These are phyloP conservation scores for Leptodactylus fallax DNA, from an alignment of 2,797 vertebrate genomes.

Conservation along the genomic window DNA sequence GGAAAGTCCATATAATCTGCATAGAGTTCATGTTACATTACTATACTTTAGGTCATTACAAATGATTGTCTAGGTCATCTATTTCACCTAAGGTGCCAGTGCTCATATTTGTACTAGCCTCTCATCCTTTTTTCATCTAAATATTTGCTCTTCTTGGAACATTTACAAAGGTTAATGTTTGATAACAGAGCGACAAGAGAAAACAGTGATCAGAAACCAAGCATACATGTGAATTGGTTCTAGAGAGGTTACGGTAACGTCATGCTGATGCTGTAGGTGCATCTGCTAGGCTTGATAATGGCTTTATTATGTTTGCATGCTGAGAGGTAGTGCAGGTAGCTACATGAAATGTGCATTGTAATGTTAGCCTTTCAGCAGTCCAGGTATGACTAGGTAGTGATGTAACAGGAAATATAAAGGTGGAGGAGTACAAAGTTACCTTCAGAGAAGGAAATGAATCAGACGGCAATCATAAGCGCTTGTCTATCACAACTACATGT, in stretches of 20 bases:
- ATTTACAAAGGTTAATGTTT: slow-evolving; percentile 69
- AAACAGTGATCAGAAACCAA: slow-evolving; percentile 42
- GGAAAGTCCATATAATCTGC: not conserved
- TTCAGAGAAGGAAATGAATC: slow-evolving; percentile 63
- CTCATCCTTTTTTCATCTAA: slow-evolving; percentile 66
- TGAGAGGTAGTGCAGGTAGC: slow-evolving; percentile 55
- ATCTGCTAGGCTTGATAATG: slow-evolving; percentile 34
- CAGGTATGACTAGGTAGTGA: slow-evolving; percentile 48
- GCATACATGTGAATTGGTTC: slow-evolving; percentile 23
- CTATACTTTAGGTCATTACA: slow-evolving; percentile 50
- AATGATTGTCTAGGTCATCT: slow-evolving; percentile 33
- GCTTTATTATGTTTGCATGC: slow-evolving; percentile 59
- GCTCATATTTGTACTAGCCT: slow-evolving; percentile 67
- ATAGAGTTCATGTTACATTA: too few relatives aligned
- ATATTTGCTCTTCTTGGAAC: slow-evolving; percentile 67
- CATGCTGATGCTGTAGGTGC: slow-evolving; percentile 18
- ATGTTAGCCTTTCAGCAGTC: slow-evolving; percentile 5
- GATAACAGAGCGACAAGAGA: slow-evolving; percentile 62
- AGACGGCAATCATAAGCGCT: slow-evolving; percentile 35
- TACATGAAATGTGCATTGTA: slow-evolving; percentile 52
- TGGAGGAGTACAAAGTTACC: slow-evolving; percentile 15
- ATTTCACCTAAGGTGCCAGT: slow-evolving; percentile 62
- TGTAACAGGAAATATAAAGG: slow-evolving; percentile 50
- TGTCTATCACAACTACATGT: not conserved
- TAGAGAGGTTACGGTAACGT: slow-evolving; percentile 18